Base-by-base conservation (phyloP, 2,888 invertebrate species). In the Latrodectus elegans region DNA sequence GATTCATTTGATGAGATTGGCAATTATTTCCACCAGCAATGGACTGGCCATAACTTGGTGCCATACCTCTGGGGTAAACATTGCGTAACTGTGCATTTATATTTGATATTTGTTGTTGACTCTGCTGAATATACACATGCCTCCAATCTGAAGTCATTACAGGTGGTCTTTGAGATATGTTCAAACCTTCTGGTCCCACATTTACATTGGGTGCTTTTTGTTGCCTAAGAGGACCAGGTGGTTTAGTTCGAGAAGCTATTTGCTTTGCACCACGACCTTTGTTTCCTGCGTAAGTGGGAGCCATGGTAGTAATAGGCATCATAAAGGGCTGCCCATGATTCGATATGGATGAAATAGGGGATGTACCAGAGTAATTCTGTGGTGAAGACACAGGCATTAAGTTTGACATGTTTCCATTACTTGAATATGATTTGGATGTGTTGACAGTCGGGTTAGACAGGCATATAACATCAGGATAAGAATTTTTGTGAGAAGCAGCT, bases 121-220 rank as follows among this genome's bases (percentile, higher is more conserved):
- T 77, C 51, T 89, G 89, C 90, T 93, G 93, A 22, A 92, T 91
- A 60, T 80, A 88, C 93, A 95, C 95, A 22, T 91, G 91, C 14
- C 91, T 90, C 92, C 93, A 94, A 60, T 94, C 94, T 55, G 92
- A 92, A 22, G 91, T 89, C 79, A 88, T 76, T 88, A 94, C 93
- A 64, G 93, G 92, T 77, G 94, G 94, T 14, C 91, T 91, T 88
- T 92, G 92, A 38, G 92, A 91, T 70, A 92, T 92, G 89, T 92
- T 92, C 70, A 94, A 91, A 68, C 93, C 93, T 85, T 94, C 94
- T 9, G 94, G 93, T 68, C 94, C 94, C 53, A 94, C 93, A 90
- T 93, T 94, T n/a, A 94, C 94, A 92, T 94, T 94, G 22, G 94
- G 94, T 90, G 94, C 93, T 91, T 94, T 94, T 90, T 94, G 94